Conservation (phyloP, 2,797 vertebrate species). For the Lepus oiostolus region DNA sequence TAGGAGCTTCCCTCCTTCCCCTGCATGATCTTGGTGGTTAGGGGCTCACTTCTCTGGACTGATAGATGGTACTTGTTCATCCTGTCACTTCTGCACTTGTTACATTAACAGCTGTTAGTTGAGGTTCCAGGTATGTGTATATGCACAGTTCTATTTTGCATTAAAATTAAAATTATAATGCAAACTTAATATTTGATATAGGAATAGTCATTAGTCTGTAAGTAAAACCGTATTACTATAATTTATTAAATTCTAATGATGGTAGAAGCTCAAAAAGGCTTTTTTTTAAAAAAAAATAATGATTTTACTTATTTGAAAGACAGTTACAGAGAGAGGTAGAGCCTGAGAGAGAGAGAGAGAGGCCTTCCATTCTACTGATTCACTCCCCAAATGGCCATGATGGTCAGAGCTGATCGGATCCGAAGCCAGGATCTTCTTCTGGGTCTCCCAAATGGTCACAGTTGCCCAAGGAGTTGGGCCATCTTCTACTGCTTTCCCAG, state of each 20-base stretch:
- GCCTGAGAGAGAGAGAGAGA: too few species aligned
- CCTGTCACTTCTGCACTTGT: neutral
- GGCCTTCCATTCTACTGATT: too few species aligned
- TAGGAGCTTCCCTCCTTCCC: neutral
- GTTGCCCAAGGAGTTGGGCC: too few species aligned
- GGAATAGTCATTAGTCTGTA: conserved; percentile 32
- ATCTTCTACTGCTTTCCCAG: too few species aligned
- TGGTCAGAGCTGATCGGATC: too few species aligned
- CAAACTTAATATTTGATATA: neutral
- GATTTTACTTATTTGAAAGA: too few species aligned
- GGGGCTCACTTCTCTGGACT: neutral
- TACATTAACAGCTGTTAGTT: neutral
- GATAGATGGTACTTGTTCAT: neutral
- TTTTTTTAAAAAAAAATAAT: neutral
- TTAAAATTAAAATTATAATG: conserved; percentile 35
- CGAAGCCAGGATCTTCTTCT: too few species aligned
- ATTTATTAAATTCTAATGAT: conserved; percentile 30
- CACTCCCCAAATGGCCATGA: too few species aligned
- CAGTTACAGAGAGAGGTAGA: too few species aligned
- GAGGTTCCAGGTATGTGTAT: neutral
- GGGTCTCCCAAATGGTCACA: too few species aligned
- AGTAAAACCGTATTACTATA: neutral
- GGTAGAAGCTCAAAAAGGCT: neutral
- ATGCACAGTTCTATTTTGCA: neutral
- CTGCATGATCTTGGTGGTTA: neutral